phyloP scores from a whole-genome alignment of 2,888 invertebrate genomes.

The Mechanitis messenoides region DNA sequence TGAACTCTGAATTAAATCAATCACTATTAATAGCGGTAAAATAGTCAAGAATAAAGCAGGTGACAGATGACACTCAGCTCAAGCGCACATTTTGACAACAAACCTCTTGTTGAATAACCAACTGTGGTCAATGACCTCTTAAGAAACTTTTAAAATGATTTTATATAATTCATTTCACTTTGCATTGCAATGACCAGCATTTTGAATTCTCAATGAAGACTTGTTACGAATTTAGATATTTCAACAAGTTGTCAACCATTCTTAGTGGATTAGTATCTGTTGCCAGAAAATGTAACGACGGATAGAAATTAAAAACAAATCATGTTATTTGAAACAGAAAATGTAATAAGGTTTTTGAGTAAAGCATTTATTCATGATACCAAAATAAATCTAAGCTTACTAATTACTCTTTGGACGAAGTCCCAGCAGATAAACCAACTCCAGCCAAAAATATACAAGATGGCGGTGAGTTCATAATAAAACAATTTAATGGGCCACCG shows the following conservation, averaged over 20 bases:
- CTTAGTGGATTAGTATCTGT: conserved; percentile 10
- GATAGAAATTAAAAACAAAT: conserved; percentile 14
- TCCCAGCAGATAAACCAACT: conserved; percentile 75
- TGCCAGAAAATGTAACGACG: conserved; percentile 13
- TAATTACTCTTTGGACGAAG: conserved; percentile 74
- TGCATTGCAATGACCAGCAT: background rate
- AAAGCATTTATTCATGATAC: conserved; percentile 43
- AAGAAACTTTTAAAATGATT: conserved; percentile 12
- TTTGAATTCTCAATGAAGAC: conserved; percentile 14
- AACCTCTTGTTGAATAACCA: conserved; percentile 57
- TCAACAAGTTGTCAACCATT: conserved; percentile 24
- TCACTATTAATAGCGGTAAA: conserved; percentile 44
- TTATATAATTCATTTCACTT: background rate
- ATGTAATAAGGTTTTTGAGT: conserved; percentile 31
- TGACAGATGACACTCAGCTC: conserved; percentile 41
- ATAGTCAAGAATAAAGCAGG: conserved; percentile 68
- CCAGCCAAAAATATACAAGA: conserved; percentile 75
- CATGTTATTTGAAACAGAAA: conserved; percentile 8
- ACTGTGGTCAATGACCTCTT: conserved; percentile 36
- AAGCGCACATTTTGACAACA: conserved; percentile 29
- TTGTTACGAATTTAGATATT: conserved; percentile 22
- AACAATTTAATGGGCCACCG: conserved; percentile 77
- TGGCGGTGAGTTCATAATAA: conserved; percentile 76
- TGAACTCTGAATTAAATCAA: conserved; percentile 57
- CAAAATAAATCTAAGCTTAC: conserved; percentile 65